Evolutionary conservation across 2,113 vertebrate genomes (phyloP), one percentile per base, ranked within the genome.

Genomic region (Microcebus lehilahytsara): DNA sequence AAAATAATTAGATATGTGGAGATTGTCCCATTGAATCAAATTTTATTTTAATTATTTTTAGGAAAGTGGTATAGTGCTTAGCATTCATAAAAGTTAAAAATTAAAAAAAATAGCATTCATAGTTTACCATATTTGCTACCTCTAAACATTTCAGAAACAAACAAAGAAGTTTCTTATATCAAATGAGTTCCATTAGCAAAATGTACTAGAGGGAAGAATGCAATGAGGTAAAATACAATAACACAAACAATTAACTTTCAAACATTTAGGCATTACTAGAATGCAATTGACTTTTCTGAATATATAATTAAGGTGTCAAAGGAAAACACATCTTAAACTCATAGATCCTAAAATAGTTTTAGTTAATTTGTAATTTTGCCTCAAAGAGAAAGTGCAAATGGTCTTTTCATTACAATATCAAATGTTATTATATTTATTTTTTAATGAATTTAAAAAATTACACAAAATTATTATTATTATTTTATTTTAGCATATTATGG

Each of bases 241-340:
- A 60, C n/a, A 84, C 64, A 89, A 90, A 77, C 34, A 85, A 95
- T 96, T 94, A 93, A 37, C 30, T 75, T 77, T 95, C 72, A 95
- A 95, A 87, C 56, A 0, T 32, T 93, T 46, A 95, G 66, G 46
- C 32, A 30, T 30, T 96, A 62, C 19, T 42, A 20, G 20, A 46
- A 69, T 74, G 23, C 27, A 78, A 42, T 32, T 2, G 64, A 97
- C 0, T 89, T 94, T 69, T 71, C 37, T 8, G 27, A 3, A 23
- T 75, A 23, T 75, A 40, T 85, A 95, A 87, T 91, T 94, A 96
- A 97, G 0, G n/a, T 62, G 14, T 89, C 22, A 84, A 84, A 94
- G 88, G 14, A 0, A 94, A 97, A 83, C 11, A 37, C 4, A 22
- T 58, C 19, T 85, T 95, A 96, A 95, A 49, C 4, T 20, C 5